These are phyloP conservation scores for Neoniphon sammara DNA, from an alignment of 2,797 vertebrate genomes.

Conservation along the genomic window DNA sequence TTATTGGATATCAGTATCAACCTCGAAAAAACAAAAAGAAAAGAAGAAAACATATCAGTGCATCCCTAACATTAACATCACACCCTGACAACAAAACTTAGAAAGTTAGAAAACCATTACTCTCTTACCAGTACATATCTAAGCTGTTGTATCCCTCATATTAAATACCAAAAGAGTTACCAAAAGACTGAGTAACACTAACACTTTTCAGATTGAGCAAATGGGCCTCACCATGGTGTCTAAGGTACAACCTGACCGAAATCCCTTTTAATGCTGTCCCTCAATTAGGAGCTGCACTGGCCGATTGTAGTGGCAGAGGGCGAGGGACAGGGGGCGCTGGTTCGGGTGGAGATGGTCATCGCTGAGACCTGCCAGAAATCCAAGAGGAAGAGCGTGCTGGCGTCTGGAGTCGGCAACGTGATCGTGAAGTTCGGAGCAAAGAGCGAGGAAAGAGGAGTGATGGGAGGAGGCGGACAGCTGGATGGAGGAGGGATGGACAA, in stretches of 20 bases:
- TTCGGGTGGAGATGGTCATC: slow-evolving; percentile 94
- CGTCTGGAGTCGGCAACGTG: slow-evolving; percentile 88
- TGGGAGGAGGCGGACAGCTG: slow-evolving; percentile 73
- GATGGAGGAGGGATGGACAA: slow-evolving; percentile 81
- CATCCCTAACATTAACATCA: no score
- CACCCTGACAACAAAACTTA: no score
- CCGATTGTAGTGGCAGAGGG: slow-evolving; percentile 90
- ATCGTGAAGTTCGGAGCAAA: slow-evolving; percentile 89
- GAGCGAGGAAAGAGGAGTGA: slow-evolving; percentile 79
- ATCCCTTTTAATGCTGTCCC: not conserved
- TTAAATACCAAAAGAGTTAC: no score
- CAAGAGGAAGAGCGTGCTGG: slow-evolving; percentile 93
- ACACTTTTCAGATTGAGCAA: no score
- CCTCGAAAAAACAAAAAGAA: no score
- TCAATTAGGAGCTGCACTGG: slow-evolving; percentile 86
- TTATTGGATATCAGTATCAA: no score
- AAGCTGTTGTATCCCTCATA: no score
- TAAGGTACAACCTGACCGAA: not conserved
- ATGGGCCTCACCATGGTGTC: not conserved
- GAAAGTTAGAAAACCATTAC: no score
- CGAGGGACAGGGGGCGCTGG: slow-evolving; percentile 90
- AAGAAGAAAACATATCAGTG: no score
- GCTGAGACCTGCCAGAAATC: slow-evolving; percentile 96
- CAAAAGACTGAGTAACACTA: no score
- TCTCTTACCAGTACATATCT: no score